Percentiles rank a stretch among this genome's conserved stretches.
Conservation (phyloP, 2,797 vertebrate species). For the Anguilla obscura region DNA sequence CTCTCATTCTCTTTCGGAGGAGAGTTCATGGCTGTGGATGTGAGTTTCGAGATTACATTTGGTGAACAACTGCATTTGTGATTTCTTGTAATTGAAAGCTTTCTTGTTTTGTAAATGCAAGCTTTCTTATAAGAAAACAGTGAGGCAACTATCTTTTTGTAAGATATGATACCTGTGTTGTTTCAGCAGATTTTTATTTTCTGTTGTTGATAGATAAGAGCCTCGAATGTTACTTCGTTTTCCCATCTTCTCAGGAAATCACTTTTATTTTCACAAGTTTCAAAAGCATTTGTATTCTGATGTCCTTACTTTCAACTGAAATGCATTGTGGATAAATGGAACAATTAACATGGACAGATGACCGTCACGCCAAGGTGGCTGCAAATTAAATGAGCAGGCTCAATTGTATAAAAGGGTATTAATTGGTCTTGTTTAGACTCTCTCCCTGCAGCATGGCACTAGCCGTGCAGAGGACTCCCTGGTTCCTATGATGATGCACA, state of each 20-base stretch:
- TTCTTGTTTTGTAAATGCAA: background rate
- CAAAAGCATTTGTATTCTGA: background rate
- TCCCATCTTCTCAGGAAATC: background rate
- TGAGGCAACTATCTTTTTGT: background rate
- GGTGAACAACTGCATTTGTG: background rate
- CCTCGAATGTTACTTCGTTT: background rate
- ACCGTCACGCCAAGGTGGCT: background rate
- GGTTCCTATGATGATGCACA: conserved; percentile 52
- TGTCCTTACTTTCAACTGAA: conserved; percentile 17
- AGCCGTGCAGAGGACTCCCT: conserved; percentile 48
- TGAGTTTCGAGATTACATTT: background rate
- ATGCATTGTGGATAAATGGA: conserved; percentile 21
- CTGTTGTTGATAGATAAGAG: background rate
- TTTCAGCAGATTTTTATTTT: too few species aligned
- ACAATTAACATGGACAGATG: background rate
- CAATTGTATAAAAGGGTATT: conserved; percentile 6
- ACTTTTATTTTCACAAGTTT: background rate
- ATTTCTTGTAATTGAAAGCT: background rate
- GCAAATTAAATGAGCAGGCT: background rate
- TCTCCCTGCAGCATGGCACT: conserved; percentile 29
- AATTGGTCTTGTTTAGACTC: conserved; percentile 37
- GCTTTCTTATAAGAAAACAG: background rate
- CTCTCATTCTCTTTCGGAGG: conserved; percentile 39
- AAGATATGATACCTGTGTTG: background rate
- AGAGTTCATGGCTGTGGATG: conserved; percentile 34